A percentile compares a stretch with the other conserved stretches of the same genome.
Conservation (phyloP, 2,113 vertebrate species). For the Odobenus rosmarus region DNA sequence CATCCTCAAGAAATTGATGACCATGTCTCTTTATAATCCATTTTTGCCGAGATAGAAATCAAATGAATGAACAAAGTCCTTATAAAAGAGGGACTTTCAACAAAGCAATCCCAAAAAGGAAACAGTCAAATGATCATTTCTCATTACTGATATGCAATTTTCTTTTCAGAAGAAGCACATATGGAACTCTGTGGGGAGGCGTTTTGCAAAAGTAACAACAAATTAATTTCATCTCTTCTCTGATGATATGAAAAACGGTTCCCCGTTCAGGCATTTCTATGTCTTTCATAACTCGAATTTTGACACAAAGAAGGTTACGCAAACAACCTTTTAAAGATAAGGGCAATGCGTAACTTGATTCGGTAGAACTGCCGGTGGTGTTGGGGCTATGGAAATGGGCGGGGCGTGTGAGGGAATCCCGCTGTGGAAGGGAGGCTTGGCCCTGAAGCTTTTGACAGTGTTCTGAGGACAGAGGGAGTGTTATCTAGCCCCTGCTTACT, state of each 20-base stretch:
- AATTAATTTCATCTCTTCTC: neutral
- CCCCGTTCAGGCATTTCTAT: neutral
- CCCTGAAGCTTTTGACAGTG: fast-evolving
- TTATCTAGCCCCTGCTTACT: neutral
- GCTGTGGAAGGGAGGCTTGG: neutral
- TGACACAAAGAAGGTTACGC: neutral
- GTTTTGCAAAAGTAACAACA: neutral
- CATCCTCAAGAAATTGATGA: neutral
- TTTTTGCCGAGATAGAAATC: neutral
- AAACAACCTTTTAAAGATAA: neutral
- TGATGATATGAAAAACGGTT: neutral
- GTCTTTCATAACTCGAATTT: neutral
- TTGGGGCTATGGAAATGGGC: neutral
- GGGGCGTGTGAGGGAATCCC: neutral
- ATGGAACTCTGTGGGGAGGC: fast-evolving
- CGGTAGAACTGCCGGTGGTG: neutral
- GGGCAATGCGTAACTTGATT: neutral
- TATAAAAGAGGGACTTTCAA: neutral
- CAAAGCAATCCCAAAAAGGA: neutral
- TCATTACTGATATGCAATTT: neutral
- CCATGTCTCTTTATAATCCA: neutral
- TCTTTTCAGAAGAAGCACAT: neutral
- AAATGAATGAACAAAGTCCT: neutral
- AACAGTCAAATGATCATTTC: neutral
- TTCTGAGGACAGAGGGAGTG: neutral